Percentiles rank a stretch among this genome's conserved stretches.
phyloP scores from a whole-genome alignment of 2,113 vertebrate species.

The Hippocampus barbouri region DNA sequence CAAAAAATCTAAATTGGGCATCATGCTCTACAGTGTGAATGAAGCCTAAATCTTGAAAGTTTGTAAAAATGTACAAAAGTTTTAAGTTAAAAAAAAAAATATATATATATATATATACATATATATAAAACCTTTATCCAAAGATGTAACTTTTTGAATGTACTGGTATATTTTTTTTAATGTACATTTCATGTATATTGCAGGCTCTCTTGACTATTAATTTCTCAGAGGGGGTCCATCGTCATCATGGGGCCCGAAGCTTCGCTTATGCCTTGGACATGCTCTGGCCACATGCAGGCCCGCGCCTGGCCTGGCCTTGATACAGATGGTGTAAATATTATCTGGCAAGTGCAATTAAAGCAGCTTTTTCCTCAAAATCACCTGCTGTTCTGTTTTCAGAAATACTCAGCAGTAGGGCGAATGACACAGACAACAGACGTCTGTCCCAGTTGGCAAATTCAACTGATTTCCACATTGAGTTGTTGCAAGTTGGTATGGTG shows the following conservation, averaged over 20 bases:
- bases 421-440: conserved; percentile 14
- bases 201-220: no score
- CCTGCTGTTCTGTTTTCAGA: conserved; percentile 15
- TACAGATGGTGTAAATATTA: not conserved
- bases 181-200: no score
- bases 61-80: no score
- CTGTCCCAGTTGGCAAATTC: conserved; percentile 23
- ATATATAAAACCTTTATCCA: no score
- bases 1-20: no score
- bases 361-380: conserved; percentile 8
- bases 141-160: no score
- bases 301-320: not conserved
- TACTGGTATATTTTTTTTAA: no score
- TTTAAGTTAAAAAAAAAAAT: no score
- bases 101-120: no score
- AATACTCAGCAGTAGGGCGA: conserved; percentile 7
- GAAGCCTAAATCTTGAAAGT: no score
- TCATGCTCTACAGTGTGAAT: no score
- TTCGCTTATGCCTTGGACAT: not conserved
- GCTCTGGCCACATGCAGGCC: not conserved
- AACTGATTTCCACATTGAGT: not conserved
- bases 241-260: not conserved
- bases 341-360: not conserved
- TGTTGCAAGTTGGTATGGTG: no score
- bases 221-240: not conserved